These are phyloP conservation scores for Tortricodes alternella DNA, from an alignment of 2,888 invertebrate species.

Conservation along the genomic window DNA sequence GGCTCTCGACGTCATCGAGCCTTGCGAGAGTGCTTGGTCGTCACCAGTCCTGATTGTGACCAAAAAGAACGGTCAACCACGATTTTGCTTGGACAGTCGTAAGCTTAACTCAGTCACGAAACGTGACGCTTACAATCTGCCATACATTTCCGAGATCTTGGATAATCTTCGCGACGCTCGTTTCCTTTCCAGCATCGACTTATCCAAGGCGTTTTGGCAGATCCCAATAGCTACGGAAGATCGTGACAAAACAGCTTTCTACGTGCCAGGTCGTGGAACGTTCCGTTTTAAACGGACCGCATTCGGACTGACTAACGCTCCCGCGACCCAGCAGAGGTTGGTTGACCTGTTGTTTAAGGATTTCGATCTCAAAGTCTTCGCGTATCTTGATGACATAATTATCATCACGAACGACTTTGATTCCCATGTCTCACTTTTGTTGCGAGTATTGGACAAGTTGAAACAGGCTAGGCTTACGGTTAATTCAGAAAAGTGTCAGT, in stretches of 20 bases:
- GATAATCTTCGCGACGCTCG: slow-evolving; percentile 33
- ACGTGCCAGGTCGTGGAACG: too few species aligned
- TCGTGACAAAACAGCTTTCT: too few species aligned
- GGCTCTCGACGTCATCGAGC: neutral
- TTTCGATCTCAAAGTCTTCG: slow-evolving; percentile 33
- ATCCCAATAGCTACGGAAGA: too few species aligned
- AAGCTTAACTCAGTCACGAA: neutral
- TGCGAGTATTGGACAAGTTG: slow-evolving; percentile 32
- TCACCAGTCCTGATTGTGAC: too few species aligned
- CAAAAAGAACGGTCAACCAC: neutral
- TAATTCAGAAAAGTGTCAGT: neutral
- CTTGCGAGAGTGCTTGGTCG: too few species aligned
- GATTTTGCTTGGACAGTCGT: neutral
- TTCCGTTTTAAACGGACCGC: neutral
- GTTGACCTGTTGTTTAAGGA: slow-evolving; percentile 31
- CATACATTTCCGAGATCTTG: slow-evolving; percentile 34
- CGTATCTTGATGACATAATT: too few species aligned
- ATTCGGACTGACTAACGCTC: too few species aligned
- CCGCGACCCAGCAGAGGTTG: neutral
- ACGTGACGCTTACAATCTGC: slow-evolving; percentile 32
- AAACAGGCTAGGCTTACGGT: slow-evolving; percentile 37
- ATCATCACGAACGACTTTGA: slow-evolving; percentile 4
- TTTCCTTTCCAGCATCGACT: slow-evolving; percentile 30
- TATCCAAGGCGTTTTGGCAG: too few species aligned
- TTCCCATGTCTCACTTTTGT: slow-evolving; percentile 24